Percentiles rank a stretch among this genome's conserved stretches.
Evolutionary conservation across 2,113 vertebrate genomes (phyloP).

Genomic region (Lophochroa leadbeateri): DNA sequence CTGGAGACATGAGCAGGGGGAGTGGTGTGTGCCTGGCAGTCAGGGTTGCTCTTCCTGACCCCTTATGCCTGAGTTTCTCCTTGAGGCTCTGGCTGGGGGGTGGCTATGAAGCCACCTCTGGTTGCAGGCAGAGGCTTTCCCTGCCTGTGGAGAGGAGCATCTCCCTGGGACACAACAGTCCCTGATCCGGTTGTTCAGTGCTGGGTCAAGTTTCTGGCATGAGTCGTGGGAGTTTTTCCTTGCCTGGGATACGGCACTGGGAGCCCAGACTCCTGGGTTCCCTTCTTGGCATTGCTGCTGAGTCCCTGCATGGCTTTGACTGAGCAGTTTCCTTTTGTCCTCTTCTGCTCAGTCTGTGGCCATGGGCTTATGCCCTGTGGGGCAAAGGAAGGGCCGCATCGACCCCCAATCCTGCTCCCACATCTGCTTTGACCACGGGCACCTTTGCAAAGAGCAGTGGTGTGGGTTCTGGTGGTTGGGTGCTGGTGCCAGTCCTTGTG

Average conservation of each 20-base stretch:
- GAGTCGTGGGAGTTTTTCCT: background rate
- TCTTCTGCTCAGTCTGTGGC: background rate
- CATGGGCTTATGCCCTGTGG: fast-evolving
- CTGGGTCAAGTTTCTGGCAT: background rate
- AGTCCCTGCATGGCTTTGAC: background rate
- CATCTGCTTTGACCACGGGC: background rate
- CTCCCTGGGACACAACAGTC: fast-evolving
- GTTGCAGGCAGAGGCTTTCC: background rate
- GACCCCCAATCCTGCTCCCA: background rate
- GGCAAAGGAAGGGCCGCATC: background rate
- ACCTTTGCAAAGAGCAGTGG: background rate
- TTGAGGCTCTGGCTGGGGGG: background rate
- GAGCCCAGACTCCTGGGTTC: background rate
- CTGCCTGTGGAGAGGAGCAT: background rate
- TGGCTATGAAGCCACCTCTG: background rate
- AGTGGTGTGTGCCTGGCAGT: fast-evolving
- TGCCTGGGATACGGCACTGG: background rate
- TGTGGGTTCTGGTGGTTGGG: background rate
- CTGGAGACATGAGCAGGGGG: background rate
- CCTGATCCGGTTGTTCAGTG: background rate
- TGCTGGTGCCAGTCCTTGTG: background rate
- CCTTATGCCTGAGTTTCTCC: background rate
- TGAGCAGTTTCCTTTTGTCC: background rate
- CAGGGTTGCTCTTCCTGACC: background rate
- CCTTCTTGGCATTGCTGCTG: background rate